A percentile compares a stretch with the other conserved stretches of the same genome.
These are phyloP conservation scores for Illadopsis cleaveri DNA, from an alignment of 2,113 vertebrate species.

Conservation along the genomic window DNA sequence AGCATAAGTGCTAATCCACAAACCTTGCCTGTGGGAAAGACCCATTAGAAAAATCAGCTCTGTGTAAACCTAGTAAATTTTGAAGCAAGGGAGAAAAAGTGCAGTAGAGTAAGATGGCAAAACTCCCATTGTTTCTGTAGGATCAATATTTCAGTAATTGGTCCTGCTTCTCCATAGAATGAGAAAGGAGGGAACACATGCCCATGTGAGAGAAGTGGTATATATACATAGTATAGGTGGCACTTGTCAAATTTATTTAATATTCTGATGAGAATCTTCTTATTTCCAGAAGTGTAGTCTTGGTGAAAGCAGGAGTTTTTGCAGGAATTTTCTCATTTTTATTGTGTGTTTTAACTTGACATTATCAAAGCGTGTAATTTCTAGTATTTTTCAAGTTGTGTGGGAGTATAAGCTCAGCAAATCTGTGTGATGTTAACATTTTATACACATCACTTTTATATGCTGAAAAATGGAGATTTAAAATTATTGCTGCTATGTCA, in stretches of 20 bases:
- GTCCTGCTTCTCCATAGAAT: neutral
- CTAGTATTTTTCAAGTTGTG: neutral
- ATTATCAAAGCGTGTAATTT: neutral
- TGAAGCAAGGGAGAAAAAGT: neutral
- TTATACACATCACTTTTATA: neutral
- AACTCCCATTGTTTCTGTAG: neutral
- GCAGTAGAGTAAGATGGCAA: neutral
- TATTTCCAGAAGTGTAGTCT: neutral
- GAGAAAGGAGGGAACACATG: neutral
- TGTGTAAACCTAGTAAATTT: neutral
- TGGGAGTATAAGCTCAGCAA: neutral
- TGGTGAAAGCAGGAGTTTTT: neutral
- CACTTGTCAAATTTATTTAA: neutral
- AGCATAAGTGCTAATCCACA: accelerated
- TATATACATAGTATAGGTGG: no score
- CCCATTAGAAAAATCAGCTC: neutral
- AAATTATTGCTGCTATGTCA: neutral
- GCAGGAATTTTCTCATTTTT: neutral
- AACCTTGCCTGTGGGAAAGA: neutral
- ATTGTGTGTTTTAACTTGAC: neutral
- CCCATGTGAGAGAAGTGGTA: neutral
- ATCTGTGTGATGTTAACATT: neutral
- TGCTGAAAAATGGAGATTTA: neutral
- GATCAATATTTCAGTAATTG: neutral
- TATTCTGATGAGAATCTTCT: neutral